phyloP scores from a whole-genome alignment of 2,113 vertebrate species.

The Caranx ignobilis region DNA sequence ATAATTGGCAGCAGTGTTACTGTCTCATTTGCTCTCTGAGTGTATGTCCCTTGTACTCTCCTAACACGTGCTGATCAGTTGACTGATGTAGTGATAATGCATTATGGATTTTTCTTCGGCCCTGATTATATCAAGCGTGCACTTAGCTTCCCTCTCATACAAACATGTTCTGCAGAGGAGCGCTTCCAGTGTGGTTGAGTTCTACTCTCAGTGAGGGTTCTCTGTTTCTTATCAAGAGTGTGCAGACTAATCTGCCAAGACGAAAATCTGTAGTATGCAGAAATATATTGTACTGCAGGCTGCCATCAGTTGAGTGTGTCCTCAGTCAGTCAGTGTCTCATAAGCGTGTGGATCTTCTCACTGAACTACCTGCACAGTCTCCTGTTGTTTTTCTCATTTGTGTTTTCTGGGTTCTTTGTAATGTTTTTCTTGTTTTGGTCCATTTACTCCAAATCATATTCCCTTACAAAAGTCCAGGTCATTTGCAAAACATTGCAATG shows the following conservation, averaged over 20 bases:
- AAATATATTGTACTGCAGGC: neutral
- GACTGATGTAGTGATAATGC: constrained; percentile 62
- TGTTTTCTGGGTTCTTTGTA: neutral
- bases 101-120: constrained; percentile 68
- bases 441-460: neutral
- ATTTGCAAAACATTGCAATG: neutral
- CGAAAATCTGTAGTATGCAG: neutral
- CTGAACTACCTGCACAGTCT: neutral
- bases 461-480: neutral
- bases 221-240: constrained; percentile 4
- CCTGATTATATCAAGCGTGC: constrained; percentile 48
- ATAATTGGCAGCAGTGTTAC: neutral
- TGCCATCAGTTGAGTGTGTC: neutral
- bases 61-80: constrained; percentile 29
- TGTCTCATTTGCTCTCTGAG: neutral
- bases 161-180: constrained; percentile 3
- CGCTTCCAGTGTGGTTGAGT: neutral
- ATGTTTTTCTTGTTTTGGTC: neutral
- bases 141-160: constrained; percentile 24
- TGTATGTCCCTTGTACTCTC: neutral
- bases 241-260: neutral
- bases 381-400: neutral
- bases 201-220: neutral
- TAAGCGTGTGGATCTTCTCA: neutral
- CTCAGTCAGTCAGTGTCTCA: neutral